Percentiles rank a stretch among this genome's conserved stretches.
These are phyloP conservation scores for Quadriops clusia DNA, from an alignment of 2,888 invertebrate species.

Conservation along the genomic window DNA sequence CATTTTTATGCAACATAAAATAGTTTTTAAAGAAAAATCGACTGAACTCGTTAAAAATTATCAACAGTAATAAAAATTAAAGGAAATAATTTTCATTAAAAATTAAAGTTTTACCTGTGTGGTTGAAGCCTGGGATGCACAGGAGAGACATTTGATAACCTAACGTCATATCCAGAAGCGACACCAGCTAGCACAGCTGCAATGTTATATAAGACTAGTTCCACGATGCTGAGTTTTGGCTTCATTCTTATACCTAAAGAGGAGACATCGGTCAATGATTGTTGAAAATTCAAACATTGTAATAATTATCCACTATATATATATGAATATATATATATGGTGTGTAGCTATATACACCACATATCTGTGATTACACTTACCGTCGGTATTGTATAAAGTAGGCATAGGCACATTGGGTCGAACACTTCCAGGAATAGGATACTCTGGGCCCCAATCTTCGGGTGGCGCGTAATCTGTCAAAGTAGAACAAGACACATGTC, in stretches of 20 bases:
- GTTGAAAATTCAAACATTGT: background rate
- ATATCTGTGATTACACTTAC: no score
- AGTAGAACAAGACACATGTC: no score
- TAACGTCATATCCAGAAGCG: slow-evolving; percentile 84
- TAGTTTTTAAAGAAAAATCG: no score
- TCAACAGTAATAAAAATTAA: no score
- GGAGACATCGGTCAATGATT: background rate
- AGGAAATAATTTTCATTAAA: no score
- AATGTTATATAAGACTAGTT: slow-evolving; percentile 79
- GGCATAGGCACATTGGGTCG: slow-evolving; percentile 64
- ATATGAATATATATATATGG: no score
- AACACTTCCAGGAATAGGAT: slow-evolving; percentile 40
- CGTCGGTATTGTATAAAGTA: slow-evolving; percentile 67
- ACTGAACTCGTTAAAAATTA: no score
- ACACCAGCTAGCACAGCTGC: slow-evolving; percentile 84
- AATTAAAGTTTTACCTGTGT: slow-evolving; percentile 50
- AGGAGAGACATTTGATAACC: slow-evolving; percentile 75
- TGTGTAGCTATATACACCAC: no score
- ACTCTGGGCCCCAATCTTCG: slow-evolving; percentile 55
- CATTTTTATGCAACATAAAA: no score
- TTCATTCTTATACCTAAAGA: slow-evolving; percentile 40
- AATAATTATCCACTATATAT: background rate
- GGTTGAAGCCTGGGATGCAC: slow-evolving; percentile 71
- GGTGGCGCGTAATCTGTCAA: slow-evolving; percentile 36
- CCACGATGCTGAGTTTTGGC: slow-evolving; percentile 62